Evolutionary conservation across 2,888 invertebrate genomes (phyloP).

Genomic region (Thyatira batis): DNA sequence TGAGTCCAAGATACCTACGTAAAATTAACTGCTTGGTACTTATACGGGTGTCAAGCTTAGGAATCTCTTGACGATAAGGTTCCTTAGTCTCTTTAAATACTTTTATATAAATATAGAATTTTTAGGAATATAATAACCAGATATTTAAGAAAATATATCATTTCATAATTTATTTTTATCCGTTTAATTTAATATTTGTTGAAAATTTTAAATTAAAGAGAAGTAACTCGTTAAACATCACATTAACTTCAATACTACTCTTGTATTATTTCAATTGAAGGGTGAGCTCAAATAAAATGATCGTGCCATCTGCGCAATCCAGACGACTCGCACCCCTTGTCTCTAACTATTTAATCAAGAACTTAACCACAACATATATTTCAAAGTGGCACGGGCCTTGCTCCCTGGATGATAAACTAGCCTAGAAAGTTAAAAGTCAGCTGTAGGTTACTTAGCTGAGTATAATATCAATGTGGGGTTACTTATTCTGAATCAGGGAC

Average conservation of each 20-base stretch:
- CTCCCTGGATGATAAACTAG: background rate
- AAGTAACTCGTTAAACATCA: background rate
- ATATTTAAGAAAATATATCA: too few species aligned
- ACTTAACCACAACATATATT: conserved; percentile 1
- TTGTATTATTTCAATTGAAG: conserved; percentile 3
- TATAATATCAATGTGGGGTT: background rate
- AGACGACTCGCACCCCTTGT: background rate
- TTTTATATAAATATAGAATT: too few species aligned
- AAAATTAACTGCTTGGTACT: conserved; percentile 51
- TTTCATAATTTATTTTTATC: too few species aligned
- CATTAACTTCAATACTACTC: background rate
- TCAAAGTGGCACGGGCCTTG: background rate
- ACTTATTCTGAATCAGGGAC: background rate
- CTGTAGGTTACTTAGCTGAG: background rate
- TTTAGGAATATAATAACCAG: too few species aligned
- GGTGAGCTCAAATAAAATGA: conserved; percentile 21
- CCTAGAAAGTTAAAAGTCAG: conserved; percentile 1
- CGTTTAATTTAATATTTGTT: background rate
- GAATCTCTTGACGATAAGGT: background rate
- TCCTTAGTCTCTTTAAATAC: background rate
- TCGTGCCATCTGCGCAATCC: conserved; percentile 25
- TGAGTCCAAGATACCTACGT: conserved; percentile 50
- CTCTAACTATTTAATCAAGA: conserved; percentile 15
- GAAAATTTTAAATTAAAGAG: background rate
- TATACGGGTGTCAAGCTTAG: conserved; percentile 26